Conservation (phyloP, 1,140 invertebrate genomes). For the Trachymyrmex cornetzi region DNA sequence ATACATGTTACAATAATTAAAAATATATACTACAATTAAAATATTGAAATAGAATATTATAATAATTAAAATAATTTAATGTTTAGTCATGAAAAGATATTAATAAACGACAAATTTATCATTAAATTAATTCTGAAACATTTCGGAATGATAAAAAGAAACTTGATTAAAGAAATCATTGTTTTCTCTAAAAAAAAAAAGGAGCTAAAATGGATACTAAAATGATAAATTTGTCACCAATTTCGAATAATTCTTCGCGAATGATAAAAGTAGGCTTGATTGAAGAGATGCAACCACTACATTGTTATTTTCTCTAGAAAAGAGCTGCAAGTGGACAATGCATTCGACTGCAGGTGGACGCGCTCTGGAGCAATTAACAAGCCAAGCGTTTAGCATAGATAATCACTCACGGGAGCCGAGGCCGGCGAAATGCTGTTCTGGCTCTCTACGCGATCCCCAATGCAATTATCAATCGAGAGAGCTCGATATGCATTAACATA, state of each 20-base stretch:
- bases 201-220: neutral
- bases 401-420: conserved; percentile 80
- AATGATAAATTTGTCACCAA: neutral
- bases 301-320: neutral
- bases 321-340: neutral
- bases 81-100: neutral
- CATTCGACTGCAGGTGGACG: conserved; percentile 24
- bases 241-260: neutral
- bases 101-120: too few relatives aligned
- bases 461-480: conserved; percentile 82
- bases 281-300: neutral
- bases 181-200: neutral
- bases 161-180: too few relatives aligned
- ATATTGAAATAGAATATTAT: too few relatives aligned
- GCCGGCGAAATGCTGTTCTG: conserved; percentile 70
- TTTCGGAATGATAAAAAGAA: too few relatives aligned
- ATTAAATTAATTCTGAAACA: too few relatives aligned
- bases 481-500: conserved; percentile 81
- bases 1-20: too few relatives aligned
- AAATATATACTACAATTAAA: too few relatives aligned
- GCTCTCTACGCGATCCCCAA: conserved; percentile 73
- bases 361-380: conserved; percentile 72
- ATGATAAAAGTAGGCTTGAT: neutral
- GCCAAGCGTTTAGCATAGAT: conserved; percentile 82
- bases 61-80: neutral